These are phyloP conservation scores for Cylindroiulus punctatus DNA, from an alignment of 2,888 invertebrate species.

Conservation along the genomic window DNA sequence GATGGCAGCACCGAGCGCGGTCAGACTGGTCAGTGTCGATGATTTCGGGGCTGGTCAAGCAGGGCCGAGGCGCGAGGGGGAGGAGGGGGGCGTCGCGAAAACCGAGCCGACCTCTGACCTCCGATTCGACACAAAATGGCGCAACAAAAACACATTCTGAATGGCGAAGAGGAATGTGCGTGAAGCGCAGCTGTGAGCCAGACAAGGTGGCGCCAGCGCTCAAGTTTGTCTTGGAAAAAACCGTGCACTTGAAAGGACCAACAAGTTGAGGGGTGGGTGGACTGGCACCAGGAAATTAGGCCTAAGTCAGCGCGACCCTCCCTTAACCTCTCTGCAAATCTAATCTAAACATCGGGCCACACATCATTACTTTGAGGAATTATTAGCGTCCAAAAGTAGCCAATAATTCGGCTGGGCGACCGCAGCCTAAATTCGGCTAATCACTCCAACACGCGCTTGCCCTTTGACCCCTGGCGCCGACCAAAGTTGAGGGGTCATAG, in stretches of 20 bases:
- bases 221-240: not conserved
- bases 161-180: not conserved
- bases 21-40: not conserved
- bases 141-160: conserved; percentile 22
- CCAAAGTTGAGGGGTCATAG: not conserved
- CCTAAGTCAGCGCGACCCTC: conserved; percentile 6
- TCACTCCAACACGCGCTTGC: not conserved
- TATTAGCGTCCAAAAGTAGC: not conserved
- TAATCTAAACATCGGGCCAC: conserved; percentile 27
- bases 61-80: not conserved
- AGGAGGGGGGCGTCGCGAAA: not conserved
- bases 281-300: conserved; percentile 4
- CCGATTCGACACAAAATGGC: not conserved
- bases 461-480: not conserved
- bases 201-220: conserved; percentile 16
- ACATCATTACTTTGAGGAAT: conserved; percentile 5
- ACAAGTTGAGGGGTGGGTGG: not conserved
- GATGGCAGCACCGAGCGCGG: not conserved
- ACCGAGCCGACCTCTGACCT: not conserved
- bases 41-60: not conserved
- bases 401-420: not conserved
- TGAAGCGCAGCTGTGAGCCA: conserved; percentile 34
- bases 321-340: not conserved
- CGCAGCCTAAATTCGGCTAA: conserved; percentile 12
- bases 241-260: conserved; percentile 27